phyloP scores from a whole-genome alignment of 2,888 invertebrate species.

The Ochlodes sylvanus region DNA sequence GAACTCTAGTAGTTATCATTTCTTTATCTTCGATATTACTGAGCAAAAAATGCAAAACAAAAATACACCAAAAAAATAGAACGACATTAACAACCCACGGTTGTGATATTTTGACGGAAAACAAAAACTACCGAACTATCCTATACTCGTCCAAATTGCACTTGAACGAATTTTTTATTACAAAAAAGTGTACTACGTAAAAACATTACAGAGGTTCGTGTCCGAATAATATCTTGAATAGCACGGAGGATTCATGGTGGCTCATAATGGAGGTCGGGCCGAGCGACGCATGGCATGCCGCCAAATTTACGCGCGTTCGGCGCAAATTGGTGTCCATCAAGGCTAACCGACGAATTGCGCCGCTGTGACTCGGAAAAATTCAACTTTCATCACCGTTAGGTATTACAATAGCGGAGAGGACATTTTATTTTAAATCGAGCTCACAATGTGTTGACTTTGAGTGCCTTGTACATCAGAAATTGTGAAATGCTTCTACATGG shows the following conservation, averaged over 20 bases:
- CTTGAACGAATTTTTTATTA: background rate
- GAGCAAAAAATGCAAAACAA: too few relatives aligned
- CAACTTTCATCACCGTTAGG: conserved; percentile 10
- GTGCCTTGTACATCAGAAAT: background rate
- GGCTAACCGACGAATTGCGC: conserved; percentile 21
- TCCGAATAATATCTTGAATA: conserved; percentile 11
- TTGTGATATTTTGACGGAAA: background rate
- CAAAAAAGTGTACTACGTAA: conserved; percentile 3
- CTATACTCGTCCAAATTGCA: too few relatives aligned
- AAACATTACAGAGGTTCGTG: conserved; percentile 1
- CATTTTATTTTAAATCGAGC: conserved; percentile 6
- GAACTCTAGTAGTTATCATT: too few relatives aligned
- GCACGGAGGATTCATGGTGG: background rate
- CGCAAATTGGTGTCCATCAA: conserved; percentile 25
- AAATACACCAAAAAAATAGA: too few relatives aligned
- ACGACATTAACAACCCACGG: too few relatives aligned
- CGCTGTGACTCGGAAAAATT: conserved; percentile 5
- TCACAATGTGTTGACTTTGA: background rate
- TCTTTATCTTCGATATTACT: too few relatives aligned
- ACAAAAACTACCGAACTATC: background rate
- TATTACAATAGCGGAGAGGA: background rate
- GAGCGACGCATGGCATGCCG: conserved; percentile 12
- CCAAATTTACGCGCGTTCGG: conserved; percentile 21
- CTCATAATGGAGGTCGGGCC: conserved; percentile 8
- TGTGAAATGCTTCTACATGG: background rate